These are phyloP conservation scores for Chloroceryle aenea DNA, from an alignment of 2,113 vertebrate species.

Conservation along the genomic window DNA sequence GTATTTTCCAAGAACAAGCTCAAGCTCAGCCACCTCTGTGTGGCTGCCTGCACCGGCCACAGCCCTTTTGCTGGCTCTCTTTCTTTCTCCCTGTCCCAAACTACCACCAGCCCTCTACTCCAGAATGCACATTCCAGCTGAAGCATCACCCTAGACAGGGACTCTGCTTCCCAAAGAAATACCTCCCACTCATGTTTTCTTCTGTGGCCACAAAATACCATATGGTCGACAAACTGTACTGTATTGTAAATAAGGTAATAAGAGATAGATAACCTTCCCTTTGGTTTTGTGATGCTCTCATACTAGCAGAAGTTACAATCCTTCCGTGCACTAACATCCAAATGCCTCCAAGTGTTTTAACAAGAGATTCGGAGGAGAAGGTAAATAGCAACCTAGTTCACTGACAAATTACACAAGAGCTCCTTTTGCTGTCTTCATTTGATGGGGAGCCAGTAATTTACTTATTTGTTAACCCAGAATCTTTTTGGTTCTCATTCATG, in stretches of 20 bases:
- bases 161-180: background rate
- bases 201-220: background rate
- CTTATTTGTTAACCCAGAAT: background rate
- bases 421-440: background rate
- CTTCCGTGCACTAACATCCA: background rate
- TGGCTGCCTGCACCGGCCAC: background rate
- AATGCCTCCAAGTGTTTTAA: background rate
- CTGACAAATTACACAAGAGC: background rate
- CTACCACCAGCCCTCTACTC: background rate
- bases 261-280: background rate
- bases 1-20: background rate
- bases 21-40: background rate
- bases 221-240: background rate
- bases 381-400: background rate
- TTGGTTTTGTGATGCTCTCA: background rate
- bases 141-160: too few species aligned
- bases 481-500: background rate
- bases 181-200: background rate
- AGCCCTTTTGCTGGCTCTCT: fast-evolving
- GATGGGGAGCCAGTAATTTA: background rate
- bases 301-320: background rate
- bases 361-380: background rate
- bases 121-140: background rate
- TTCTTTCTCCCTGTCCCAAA: too few species aligned
- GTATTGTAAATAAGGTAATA: background rate